Evolutionary conservation across 2,113 vertebrate species (phyloP), one percentile per base, ranked within the genome.

Genomic region (Pontoporia blainvillei): DNA sequence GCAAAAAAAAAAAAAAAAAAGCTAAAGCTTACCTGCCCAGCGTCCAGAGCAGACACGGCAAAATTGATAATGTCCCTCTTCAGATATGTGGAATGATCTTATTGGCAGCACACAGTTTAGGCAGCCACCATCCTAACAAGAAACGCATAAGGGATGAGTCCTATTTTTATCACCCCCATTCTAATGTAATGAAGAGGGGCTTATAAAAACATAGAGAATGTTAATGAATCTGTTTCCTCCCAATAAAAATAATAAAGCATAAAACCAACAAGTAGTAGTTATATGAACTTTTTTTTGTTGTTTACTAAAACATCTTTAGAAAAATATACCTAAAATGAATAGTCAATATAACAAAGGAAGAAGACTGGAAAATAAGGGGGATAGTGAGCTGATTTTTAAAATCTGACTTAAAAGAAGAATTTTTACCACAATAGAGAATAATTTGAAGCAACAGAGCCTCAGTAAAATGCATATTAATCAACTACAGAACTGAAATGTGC

Each of bases 391-490:
- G 95, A 82, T 52, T 89, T 94, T 52, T 95, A 31, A 95, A 94
- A 91, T 86, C 27, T 89, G 66, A 83, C 83, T 86, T 78, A 79
- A 90, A 67, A 85, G 49, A 93, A 76, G 67, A 41, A 49, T 57
- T 88, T 95, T 67, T 59, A 9, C 36, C 44, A 79, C 88, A 95
- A 82, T 34, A 89, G 49, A 93, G 49, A 71, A 57, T 82, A 92
- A 96, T 86, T 93, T 71, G 81, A 95, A 86, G 73, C 49, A 96
- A 23, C 67, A 49, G 87, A 76, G 39, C 89, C 82, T 89, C 66
- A 9, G 13, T 67, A 93, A 94, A 86, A 94, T 59, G 64, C 31
- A 15, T 86, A 69, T 83, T 93, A 95, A 52, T 95, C 87, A 94
- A 79, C 72, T 59, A 66, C 52, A 66, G 78, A 95, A 94, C 94